These are phyloP conservation scores for Calyptomena viridis DNA, from an alignment of 2,113 vertebrate genomes.

Conservation along the genomic window DNA sequence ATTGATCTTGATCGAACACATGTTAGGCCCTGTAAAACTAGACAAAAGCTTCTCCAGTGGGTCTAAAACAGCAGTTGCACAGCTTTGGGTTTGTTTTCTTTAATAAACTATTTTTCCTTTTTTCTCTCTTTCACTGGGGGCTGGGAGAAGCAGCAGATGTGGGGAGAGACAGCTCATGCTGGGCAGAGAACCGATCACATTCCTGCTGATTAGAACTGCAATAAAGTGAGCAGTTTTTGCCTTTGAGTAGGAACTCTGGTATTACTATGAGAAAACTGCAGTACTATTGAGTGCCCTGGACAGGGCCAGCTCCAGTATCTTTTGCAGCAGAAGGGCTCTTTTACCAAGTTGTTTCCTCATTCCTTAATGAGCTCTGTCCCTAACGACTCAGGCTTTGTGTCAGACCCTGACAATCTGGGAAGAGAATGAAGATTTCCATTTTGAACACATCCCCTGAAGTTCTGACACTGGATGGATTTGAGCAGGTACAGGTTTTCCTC, in stretches of 20 bases:
- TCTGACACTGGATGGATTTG: background rate
- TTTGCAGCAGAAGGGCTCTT: background rate
- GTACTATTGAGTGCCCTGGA: background rate
- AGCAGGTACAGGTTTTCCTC: background rate
- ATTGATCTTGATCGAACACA: constrained; percentile 49
- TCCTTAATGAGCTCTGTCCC: background rate
- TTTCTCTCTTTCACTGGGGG: background rate
- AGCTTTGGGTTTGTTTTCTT: constrained; percentile 47
- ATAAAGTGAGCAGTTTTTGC: background rate
- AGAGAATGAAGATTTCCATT: background rate
- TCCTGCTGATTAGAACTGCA: background rate
- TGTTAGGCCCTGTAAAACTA: constrained; percentile 29
- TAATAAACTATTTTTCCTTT: constrained; percentile 11
- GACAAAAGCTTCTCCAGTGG: constrained; percentile 18
- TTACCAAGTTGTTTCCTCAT: background rate
- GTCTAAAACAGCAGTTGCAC: constrained; percentile 23
- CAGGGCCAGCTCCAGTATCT: background rate
- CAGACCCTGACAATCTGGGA: background rate
- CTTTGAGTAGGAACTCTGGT: background rate
- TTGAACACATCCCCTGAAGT: background rate
- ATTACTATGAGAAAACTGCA: background rate
- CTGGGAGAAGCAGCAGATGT: background rate
- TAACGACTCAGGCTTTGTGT: background rate
- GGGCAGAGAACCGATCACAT: background rate
- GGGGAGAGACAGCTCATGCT: background rate